Conservation (phyloP, 2,888 invertebrate species). For the Drosophila nigricruria region DNA sequence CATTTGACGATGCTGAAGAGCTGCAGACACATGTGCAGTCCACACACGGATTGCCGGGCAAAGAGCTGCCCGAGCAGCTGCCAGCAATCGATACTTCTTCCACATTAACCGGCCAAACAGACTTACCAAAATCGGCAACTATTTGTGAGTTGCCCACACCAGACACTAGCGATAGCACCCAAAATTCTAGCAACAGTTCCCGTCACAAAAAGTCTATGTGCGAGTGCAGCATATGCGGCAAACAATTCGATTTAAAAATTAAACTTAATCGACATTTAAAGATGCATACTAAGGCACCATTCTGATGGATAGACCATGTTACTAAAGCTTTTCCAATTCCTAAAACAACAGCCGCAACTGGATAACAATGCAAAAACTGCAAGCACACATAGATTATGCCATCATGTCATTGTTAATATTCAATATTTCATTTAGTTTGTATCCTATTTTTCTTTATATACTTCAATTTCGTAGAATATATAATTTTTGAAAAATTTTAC, state of each 20-base stretch:
- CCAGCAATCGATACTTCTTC: neutral
- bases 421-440: conserved; percentile 2
- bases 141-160: neutral
- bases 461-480: neutral
- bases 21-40: conserved; percentile 63
- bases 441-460: neutral
- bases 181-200: conserved; percentile 9
- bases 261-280: conserved; percentile 78
- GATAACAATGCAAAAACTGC: neutral
- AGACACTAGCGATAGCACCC: neutral
- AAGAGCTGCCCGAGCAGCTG: neutral
- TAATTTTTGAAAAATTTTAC: neutral
- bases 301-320: conserved; percentile 17
- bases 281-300: conserved; percentile 51
- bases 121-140: neutral
- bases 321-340: neutral
- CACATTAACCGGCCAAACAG: neutral
- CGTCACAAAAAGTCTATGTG: conserved; percentile 1
- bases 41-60: conserved; percentile 21
- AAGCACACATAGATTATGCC: neutral
- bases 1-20: conserved; percentile 58
- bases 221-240: conserved; percentile 70
- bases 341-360: neutral
- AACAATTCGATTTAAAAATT: conserved; percentile 72
- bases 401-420: neutral